Percentiles rank a stretch among this genome's conserved stretches.
These are phyloP conservation scores for Pelodytes ibericus DNA, from an alignment of 2,797 vertebrate genomes.

Conservation along the genomic window DNA sequence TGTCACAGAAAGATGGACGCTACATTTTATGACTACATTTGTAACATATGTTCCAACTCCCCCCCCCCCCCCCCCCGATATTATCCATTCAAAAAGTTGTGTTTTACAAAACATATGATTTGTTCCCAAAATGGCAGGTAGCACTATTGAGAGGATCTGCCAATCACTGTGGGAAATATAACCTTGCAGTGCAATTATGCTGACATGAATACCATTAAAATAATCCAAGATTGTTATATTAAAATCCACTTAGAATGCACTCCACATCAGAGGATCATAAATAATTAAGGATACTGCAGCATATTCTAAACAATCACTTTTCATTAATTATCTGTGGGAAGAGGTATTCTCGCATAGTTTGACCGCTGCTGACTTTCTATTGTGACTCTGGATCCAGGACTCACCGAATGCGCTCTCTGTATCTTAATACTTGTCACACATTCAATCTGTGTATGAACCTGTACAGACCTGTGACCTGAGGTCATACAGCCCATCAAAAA, in stretches of 20 bases:
- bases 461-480: neutral
- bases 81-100: too few relatives aligned
- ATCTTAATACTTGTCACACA: neutral
- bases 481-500: too few relatives aligned
- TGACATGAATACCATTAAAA: constrained; percentile 14
- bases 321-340: constrained; percentile 10
- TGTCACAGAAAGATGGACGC: too few relatives aligned
- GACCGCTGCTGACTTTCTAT: neutral
- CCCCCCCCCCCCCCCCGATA: too few relatives aligned
- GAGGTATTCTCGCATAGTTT: neutral
- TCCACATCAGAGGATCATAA: constrained; percentile 1
- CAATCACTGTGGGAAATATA: neutral
- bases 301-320: constrained; percentile 3
- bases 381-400: neutral
- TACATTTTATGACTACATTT: too few relatives aligned
- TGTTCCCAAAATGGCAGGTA: too few relatives aligned
- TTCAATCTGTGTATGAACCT: neutral
- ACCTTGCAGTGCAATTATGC: neutral
- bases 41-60: too few relatives aligned
- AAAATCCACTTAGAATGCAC: constrained; percentile 10
- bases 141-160: neutral
- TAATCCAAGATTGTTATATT: neutral
- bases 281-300: constrained; percentile 3
- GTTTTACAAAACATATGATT: too few relatives aligned
- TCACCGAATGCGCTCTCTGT: neutral